Percentiles rank a stretch among this genome's conserved stretches.
These are phyloP conservation scores for Mohoua ochrocephala DNA, from an alignment of 2,113 vertebrate genomes.

Conservation along the genomic window DNA sequence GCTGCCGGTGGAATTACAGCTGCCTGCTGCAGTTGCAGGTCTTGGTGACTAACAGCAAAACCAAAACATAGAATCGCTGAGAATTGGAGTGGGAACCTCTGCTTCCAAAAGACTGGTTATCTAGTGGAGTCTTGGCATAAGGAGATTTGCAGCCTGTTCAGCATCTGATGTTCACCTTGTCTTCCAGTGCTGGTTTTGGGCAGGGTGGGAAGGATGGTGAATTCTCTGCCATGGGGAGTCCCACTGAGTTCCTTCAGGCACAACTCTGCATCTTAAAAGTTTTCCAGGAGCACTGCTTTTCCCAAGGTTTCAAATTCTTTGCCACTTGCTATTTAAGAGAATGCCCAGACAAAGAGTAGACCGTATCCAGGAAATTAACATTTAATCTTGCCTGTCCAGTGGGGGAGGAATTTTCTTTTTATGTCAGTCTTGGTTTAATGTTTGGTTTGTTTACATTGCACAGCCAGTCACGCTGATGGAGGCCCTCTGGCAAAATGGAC, in stretches of 20 bases:
- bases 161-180: background rate
- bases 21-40: background rate
- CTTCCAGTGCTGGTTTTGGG: background rate
- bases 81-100: background rate
- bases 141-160: background rate
- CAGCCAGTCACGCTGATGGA: background rate
- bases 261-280: background rate
- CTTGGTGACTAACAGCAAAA: background rate
- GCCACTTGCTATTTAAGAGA: background rate
- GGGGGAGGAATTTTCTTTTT: background rate
- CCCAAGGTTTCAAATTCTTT: background rate
- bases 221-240: background rate
- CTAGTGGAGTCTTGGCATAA: background rate
- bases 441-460: background rate
- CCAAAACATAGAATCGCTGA: background rate
- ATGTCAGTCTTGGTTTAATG: background rate
- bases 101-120: background rate
- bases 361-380: background rate
- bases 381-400: background rate
- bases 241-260: background rate
- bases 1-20: background rate
- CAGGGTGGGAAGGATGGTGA: background rate
- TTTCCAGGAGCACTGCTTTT: background rate
- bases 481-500: background rate
- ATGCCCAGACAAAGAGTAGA: background rate